Percentiles rank a stretch among this genome's conserved stretches.
phyloP scores from a whole-genome alignment of 2,888 invertebrate genomes.

The Mesoligia furuncula region DNA sequence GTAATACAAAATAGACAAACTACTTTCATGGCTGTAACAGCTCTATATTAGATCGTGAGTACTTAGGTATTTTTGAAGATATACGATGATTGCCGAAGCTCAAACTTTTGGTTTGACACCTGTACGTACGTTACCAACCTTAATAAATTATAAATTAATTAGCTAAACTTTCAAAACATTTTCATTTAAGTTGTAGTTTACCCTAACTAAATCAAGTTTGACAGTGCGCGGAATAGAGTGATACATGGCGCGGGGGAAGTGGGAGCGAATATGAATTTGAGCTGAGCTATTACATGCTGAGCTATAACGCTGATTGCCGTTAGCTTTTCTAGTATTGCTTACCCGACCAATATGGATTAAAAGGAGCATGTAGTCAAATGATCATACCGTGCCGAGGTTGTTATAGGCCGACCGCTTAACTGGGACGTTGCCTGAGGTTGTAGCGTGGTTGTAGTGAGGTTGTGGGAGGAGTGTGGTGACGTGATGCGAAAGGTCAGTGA shows the following conservation, averaged over 20 bases:
- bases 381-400: not conserved
- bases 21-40: not conserved
- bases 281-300: too few species aligned
- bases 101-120: too few species aligned
- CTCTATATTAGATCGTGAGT: not conserved
- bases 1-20: not conserved
- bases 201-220: too few species aligned
- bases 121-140: not conserved
- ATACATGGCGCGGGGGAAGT: too few species aligned
- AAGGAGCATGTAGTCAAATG: not conserved
- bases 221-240: too few species aligned
- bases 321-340: not conserved
- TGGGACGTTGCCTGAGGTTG: too few species aligned
- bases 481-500: too few species aligned
- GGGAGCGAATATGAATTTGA: too few species aligned
- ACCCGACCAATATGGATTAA: not conserved
- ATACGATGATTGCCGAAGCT: not conserved
- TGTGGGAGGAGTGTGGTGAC: too few species aligned
- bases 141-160: not conserved
- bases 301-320: not conserved
- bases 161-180: too few species aligned
- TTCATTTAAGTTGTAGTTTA: too few species aligned
- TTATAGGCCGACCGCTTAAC: not conserved
- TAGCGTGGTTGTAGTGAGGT: too few species aligned
- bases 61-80: not conserved